Evolutionary conservation across 2,113 vertebrate species (phyloP).

Genomic region (Theristicus caerulescens): DNA sequence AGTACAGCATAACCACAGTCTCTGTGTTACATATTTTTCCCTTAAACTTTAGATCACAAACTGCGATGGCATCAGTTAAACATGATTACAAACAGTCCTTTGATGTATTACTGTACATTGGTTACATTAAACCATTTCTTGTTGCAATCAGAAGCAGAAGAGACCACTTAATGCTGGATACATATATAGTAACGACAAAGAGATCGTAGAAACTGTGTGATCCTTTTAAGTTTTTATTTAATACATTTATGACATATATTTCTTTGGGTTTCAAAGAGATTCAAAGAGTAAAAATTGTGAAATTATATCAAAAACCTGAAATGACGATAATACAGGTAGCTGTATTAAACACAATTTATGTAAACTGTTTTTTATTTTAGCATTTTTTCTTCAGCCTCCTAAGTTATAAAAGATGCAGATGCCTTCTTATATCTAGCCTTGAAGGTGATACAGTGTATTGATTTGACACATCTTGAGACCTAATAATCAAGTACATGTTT

Average conservation of each 20-base stretch:
- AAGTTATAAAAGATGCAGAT: background rate
- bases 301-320: background rate
- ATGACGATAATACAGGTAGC: background rate
- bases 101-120: background rate
- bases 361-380: background rate
- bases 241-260: background rate
- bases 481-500: constrained; percentile 70
- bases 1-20: background rate
- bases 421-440: constrained; percentile 21
- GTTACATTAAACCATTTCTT: background rate
- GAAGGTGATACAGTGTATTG: constrained; percentile 66
- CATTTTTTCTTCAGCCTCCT: background rate
- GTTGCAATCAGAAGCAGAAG: background rate
- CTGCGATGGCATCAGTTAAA: background rate
- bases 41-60: background rate
- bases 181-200: background rate
- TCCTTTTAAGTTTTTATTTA: background rate
- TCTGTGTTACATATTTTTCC: background rate
- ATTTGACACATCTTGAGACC: constrained; percentile 64
- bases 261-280: background rate
- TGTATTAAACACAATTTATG: background rate
- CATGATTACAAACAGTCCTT: background rate
- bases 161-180: background rate
- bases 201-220: background rate
- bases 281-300: background rate